These are phyloP conservation scores for Rhimphoctona megacephalus DNA, from an alignment of 2,888 invertebrate genomes.

Conservation along the genomic window DNA sequence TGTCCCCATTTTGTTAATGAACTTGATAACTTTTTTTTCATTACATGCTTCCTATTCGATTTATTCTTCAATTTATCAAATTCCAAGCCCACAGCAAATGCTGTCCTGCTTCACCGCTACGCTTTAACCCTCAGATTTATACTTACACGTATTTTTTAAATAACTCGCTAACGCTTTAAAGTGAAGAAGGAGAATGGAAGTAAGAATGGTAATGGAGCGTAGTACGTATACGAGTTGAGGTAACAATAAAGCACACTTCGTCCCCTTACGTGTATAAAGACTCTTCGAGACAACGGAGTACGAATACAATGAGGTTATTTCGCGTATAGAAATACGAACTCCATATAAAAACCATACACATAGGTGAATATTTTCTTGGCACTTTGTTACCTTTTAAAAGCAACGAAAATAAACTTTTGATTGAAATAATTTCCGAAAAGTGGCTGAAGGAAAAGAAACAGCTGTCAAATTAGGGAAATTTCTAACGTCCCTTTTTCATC, in stretches of 20 bases:
- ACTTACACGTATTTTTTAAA: background rate
- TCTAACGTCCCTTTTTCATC: background rate
- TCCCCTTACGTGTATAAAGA: conserved; percentile 1
- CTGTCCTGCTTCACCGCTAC: background rate
- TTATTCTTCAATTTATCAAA: background rate
- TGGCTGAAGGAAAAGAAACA: background rate
- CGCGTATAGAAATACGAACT: background rate
- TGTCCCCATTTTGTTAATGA: background rate
- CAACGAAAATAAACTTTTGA: background rate
- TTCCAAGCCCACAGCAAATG: background rate
- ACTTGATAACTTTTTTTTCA: background rate
- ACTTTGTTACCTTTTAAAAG: background rate
- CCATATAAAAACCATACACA: background rate
- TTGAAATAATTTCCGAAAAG: background rate
- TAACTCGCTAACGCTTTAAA: background rate
- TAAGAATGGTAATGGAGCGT: conserved; percentile 5
- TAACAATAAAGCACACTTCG: conserved; percentile 6
- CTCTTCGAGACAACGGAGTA: background rate
- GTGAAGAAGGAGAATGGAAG: background rate
- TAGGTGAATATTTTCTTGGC: background rate
- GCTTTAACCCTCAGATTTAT: background rate
- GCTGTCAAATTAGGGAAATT: background rate
- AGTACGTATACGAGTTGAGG: background rate
- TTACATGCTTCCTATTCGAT: background rate
- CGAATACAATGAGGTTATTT: background rate